phyloP scores from a whole-genome alignment of 1,140 invertebrate species.

The Harlomillsia oculata region DNA sequence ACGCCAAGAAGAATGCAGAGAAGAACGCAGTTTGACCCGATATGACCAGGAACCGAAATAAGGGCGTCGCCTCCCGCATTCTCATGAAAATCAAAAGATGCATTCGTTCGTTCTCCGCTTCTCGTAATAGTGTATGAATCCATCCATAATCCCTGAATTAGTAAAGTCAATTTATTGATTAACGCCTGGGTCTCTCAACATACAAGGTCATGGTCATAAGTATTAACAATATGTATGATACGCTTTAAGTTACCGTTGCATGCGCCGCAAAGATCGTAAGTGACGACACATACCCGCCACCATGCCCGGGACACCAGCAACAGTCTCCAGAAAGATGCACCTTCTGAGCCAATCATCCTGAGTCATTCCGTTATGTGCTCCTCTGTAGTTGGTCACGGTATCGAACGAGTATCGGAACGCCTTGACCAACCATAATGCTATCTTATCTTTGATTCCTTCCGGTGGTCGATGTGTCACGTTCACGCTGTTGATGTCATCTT shows the following conservation, averaged over 20 bases:
- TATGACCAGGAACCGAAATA: conserved; percentile 40
- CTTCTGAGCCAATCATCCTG: conserved; percentile 17
- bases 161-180: too few relatives aligned
- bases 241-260: too few relatives aligned
- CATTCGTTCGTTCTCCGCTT: conserved; percentile 46
- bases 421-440: conserved; percentile 20
- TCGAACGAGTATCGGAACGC: conserved; percentile 14
- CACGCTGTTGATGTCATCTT: neutral
- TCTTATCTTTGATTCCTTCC: neutral
- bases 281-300: conserved; percentile 41
- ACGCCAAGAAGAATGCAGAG: conserved; percentile 39
- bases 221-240: too few relatives aligned
- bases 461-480: conserved; percentile 9
- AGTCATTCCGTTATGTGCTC: conserved; percentile 18
- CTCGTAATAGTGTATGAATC: conserved; percentile 44
- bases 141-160: conserved; percentile 43
- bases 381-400: conserved; percentile 16
- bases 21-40: conserved; percentile 41
- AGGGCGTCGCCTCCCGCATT: conserved; percentile 38
- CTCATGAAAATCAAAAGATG: conserved; percentile 43
- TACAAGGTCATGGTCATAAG: too few relatives aligned
- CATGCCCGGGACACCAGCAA: conserved; percentile 16
- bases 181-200: too few relatives aligned
- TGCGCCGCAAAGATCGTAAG: conserved; percentile 39
- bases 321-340: conserved; percentile 17